These are phyloP conservation scores for Notothenia rossii DNA, from an alignment of 2,113 vertebrate genomes.

Conservation along the genomic window DNA sequence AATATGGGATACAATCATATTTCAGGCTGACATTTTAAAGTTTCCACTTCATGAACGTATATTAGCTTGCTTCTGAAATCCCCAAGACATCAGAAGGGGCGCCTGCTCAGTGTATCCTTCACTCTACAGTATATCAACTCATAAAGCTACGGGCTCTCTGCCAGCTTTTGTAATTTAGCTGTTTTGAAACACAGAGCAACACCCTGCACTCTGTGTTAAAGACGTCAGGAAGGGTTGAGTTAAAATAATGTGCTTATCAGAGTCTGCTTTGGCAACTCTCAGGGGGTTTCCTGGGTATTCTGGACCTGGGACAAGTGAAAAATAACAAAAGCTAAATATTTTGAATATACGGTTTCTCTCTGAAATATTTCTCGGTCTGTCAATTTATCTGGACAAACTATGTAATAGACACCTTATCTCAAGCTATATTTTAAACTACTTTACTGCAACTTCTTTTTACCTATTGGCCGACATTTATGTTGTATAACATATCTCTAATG, in stretches of 20 bases:
- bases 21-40: background rate
- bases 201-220: conserved; percentile 11
- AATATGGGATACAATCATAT: too few relatives aligned
- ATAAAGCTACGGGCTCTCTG: conserved; percentile 22
- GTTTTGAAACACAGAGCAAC: conserved; percentile 19
- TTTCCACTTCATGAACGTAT: background rate
- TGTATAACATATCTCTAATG: background rate
- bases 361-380: background rate
- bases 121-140: conserved; percentile 16
- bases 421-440: conserved; percentile 1
- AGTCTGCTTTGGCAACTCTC: conserved; percentile 26
- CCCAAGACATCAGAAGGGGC: background rate
- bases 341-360: background rate
- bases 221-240: conserved; percentile 16
- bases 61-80: background rate
- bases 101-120: conserved; percentile 25
- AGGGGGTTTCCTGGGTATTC: conserved; percentile 40
- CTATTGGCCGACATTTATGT: background rate
- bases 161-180: conserved; percentile 14
- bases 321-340: background rate
- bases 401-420: background rate
- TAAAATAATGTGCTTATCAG: conserved; percentile 48
- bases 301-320: background rate
- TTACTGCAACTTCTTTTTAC: background rate
- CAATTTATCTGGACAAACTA: background rate